phyloP scores from a whole-genome alignment of 2,797 vertebrate genomes.

The Typhlichthys subterraneus region DNA sequence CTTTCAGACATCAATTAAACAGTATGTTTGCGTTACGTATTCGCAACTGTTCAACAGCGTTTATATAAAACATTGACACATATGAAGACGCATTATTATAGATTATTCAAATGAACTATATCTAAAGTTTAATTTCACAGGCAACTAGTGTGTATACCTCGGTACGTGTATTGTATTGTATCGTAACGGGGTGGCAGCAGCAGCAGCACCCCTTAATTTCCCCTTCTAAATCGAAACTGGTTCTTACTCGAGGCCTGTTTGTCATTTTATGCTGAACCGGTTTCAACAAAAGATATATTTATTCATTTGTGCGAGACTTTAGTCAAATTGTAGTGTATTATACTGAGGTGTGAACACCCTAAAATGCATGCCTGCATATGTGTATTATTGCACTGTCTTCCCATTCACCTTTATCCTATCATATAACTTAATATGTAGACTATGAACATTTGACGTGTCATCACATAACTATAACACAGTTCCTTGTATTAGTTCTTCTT shows the following conservation, averaged over 20 bases:
- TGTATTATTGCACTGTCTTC: constrained; percentile 3
- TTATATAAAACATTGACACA: constrained; percentile 9
- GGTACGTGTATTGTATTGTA: too few species aligned
- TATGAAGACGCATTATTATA: constrained; percentile 23
- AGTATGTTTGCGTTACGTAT: neutral
- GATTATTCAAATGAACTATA: neutral
- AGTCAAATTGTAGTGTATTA: neutral
- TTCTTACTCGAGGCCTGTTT: constrained; percentile 21
- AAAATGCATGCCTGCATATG: neutral
- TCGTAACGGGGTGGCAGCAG: too few species aligned
- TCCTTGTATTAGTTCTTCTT: constrained; percentile 52
- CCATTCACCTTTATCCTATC: neutral
- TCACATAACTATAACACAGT: constrained; percentile 19
- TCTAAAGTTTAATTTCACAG: neutral
- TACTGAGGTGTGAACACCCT: neutral
- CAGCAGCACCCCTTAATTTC: neutral
- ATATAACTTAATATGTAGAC: neutral
- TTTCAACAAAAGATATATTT: constrained; percentile 2
- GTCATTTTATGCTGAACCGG: constrained; percentile 48
- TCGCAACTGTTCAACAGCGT: neutral
- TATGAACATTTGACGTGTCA: neutral
- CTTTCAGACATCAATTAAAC: too few species aligned
- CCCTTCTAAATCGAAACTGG: constrained; percentile 17
- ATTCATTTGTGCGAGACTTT: neutral
- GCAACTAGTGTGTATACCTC: neutral